These are phyloP conservation scores for Sarcophaga subvicina DNA, from an alignment of 2,888 invertebrate species.

Conservation along the genomic window DNA sequence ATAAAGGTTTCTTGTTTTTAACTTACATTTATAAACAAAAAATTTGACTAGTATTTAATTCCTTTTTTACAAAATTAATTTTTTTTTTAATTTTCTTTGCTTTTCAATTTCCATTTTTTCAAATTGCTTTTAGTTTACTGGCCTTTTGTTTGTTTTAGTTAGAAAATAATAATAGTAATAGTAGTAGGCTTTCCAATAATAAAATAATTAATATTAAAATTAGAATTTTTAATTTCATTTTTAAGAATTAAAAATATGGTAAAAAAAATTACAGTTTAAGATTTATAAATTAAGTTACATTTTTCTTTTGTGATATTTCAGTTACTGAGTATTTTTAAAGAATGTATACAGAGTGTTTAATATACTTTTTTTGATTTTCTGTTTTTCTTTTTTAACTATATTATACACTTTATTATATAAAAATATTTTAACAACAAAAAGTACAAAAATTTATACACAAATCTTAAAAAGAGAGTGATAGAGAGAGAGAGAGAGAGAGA, in stretches of 20 bases:
- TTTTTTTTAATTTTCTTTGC: conserved; percentile 59
- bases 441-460: conserved; percentile 65
- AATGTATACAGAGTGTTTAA: conserved; percentile 15
- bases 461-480: conserved; percentile 24
- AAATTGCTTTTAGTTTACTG: conserved; percentile 67
- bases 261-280: conserved; percentile 42
- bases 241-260: conserved; percentile 10
- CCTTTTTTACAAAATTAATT: conserved; percentile 73
- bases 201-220: conserved; percentile 17
- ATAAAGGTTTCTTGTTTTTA: conserved; percentile 54
- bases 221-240: conserved; percentile 10
- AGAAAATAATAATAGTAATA: conserved; percentile 2
- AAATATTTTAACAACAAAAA: conserved; percentile 51
- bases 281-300: conserved; percentile 67
- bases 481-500: conserved; percentile 2
- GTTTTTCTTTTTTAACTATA: conserved; percentile 40
- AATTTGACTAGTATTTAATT: conserved; percentile 80
- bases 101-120: conserved; percentile 37
- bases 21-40: conserved; percentile 74
- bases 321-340: conserved; percentile 70
- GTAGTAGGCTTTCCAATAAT: too few species aligned
- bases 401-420: conserved; percentile 28
- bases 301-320: conserved; percentile 78
- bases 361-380: background rate
- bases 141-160: conserved; percentile 32